These are phyloP conservation scores for Pheosia gnoma DNA, from an alignment of 2,888 invertebrate genomes.

Conservation along the genomic window DNA sequence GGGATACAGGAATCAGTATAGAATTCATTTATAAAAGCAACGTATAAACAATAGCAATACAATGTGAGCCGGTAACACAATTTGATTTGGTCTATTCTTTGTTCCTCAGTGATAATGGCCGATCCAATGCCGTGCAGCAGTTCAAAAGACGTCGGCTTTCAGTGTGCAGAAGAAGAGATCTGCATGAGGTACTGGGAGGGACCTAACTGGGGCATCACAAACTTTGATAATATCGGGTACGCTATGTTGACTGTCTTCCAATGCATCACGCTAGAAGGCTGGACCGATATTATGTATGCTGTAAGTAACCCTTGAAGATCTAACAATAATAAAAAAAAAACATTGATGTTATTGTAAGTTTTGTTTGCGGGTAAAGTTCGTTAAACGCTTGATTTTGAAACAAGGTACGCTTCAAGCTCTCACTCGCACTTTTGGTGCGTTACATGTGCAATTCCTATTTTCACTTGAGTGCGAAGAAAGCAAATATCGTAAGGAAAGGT, in stretches of 20 bases:
- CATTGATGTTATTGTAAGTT: too few species aligned
- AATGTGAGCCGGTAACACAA: background rate
- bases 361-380: too few species aligned
- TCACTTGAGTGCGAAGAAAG: too few species aligned
- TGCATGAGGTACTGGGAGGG: constrained; percentile 88
- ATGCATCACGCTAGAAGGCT: constrained; percentile 99
- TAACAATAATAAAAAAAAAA: too few species aligned
- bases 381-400: too few species aligned
- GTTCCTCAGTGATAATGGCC: background rate
- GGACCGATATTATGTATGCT: constrained; percentile 98
- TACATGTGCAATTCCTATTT: too few species aligned
- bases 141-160: constrained; percentile 85
- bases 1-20: too few species aligned
- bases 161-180: constrained; percentile 78
- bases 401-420: too few species aligned
- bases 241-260: constrained; percentile 99
- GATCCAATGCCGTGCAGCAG: constrained; percentile 80
- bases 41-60: too few species aligned
- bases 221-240: constrained; percentile 99
- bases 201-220: constrained; percentile 97
- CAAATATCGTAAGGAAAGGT: too few species aligned
- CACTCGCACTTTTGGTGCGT: too few species aligned
- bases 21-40: too few species aligned
- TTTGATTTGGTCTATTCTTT: background rate
- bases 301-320: constrained; percentile 82